These are phyloP conservation scores for Perca fluviatilis DNA, from an alignment of 2,113 vertebrate species.

Conservation along the genomic window DNA sequence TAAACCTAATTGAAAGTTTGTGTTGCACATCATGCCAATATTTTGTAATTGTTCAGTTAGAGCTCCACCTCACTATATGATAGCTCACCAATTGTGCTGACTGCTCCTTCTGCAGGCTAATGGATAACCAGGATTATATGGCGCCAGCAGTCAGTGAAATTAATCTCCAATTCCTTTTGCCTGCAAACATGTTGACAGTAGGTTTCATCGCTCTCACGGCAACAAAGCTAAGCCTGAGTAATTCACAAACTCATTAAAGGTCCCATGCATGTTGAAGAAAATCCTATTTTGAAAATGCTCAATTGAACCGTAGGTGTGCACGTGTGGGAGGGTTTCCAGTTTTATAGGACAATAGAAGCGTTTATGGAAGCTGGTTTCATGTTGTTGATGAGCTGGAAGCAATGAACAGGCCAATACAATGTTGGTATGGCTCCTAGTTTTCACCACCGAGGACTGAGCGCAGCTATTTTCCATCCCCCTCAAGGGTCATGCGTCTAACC, in stretches of 20 bases:
- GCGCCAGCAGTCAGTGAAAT: conserved; percentile 52
- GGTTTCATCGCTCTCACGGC: conserved; percentile 36
- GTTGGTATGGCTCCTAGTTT: conserved; percentile 44
- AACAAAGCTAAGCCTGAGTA: conserved; percentile 25
- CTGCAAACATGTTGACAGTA: conserved; percentile 62
- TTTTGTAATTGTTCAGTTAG: not conserved
- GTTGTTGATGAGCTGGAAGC: conserved; percentile 69
- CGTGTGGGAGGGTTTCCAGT: conserved; percentile 42
- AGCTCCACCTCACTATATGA: conserved; percentile 1
- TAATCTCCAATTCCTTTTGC: conserved; percentile 63
- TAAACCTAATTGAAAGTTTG: conserved; percentile 9
- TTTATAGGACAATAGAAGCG: conserved; percentile 67
- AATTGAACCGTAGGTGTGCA: conserved; percentile 4
- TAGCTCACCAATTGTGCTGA: conserved; percentile 18
- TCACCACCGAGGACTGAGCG: conserved; percentile 38
- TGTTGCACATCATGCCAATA: not conserved
- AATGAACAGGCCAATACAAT: conserved; percentile 72
- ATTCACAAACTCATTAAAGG: conserved; percentile 53
- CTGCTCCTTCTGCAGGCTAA: conserved; percentile 29
- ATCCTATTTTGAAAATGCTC: conserved; percentile 55
- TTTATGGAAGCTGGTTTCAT: conserved; percentile 74
- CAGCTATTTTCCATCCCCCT: conserved; percentile 63
- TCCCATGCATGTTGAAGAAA: conserved; percentile 35
- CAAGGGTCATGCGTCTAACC: conserved; percentile 63
- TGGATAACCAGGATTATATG: conserved; percentile 51